Evolutionary conservation across 2,888 invertebrate genomes (phyloP).

Genomic region (Hyppa rectilinea): DNA sequence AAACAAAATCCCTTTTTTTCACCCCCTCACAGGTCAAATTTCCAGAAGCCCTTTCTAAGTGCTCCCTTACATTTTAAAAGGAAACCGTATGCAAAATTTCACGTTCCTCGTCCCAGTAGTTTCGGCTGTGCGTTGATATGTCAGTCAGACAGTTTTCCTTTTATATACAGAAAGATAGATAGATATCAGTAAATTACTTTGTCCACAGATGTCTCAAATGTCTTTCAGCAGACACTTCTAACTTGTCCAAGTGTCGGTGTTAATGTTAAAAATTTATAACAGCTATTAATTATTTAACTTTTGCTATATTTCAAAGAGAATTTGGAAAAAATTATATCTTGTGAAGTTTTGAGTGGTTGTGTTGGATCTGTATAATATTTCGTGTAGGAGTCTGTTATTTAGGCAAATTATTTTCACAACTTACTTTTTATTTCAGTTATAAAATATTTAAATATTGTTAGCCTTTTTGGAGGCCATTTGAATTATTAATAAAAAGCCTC

Average conservation of each 20-base stretch:
- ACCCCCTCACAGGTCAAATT: too few relatives aligned
- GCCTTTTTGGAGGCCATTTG: background rate
- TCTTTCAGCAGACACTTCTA: slow-evolving; percentile 32
- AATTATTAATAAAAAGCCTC: background rate
- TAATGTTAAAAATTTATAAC: slow-evolving; percentile 58
- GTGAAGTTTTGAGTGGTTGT: slow-evolving; percentile 17
- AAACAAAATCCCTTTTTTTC: too few relatives aligned
- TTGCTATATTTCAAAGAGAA: slow-evolving; percentile 54
- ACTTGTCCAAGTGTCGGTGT: slow-evolving; percentile 35
- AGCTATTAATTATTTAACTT: slow-evolving; percentile 61
- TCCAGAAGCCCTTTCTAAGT: too few relatives aligned
- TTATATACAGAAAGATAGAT: background rate
- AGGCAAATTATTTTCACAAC: background rate
- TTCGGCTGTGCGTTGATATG: too few relatives aligned
- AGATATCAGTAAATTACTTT: slow-evolving; percentile 18
- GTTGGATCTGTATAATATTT: slow-evolving; percentile 18
- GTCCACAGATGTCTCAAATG: slow-evolving; percentile 56
- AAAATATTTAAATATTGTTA: background rate
- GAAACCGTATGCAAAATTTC: too few relatives aligned
- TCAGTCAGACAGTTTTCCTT: too few relatives aligned
- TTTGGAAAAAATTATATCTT: slow-evolving; percentile 36
- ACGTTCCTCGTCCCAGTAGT: too few relatives aligned
- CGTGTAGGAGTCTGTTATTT: slow-evolving; percentile 2
- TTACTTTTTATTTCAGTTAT: background rate
- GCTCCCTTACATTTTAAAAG: too few relatives aligned